These are phyloP conservation scores for Denticeps clupeoides DNA, from an alignment of 2,797 vertebrate genomes.

Conservation along the genomic window DNA sequence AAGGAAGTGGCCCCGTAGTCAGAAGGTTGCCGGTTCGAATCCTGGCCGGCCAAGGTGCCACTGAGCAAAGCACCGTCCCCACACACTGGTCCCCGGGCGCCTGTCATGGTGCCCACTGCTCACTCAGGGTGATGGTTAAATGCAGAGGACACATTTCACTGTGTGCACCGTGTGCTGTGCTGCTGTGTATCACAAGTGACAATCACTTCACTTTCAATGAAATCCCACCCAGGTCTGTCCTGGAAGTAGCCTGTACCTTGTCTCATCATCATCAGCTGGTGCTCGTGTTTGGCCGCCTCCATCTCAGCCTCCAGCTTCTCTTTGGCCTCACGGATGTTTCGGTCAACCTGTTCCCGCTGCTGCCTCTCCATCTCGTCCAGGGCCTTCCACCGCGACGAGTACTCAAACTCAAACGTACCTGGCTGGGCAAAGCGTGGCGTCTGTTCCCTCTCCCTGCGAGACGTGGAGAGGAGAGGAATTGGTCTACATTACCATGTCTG, in stretches of 20 bases:
- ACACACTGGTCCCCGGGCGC: no score
- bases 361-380: conserved; percentile 96
- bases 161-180: no score
- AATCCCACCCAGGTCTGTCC: no score
- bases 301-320: conserved; percentile 95
- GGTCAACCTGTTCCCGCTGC: conserved; percentile 86
- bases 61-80: no score
- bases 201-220: no score
- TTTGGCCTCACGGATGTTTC: conserved; percentile 89
- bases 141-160: no score
- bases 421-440: conserved; percentile 88
- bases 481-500: neutral
- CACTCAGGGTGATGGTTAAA: no score
- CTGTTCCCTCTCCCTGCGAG: conserved; percentile 79
- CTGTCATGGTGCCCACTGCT: no score
- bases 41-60: no score
- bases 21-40: no score
- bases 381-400: conserved; percentile 93
- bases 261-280: conserved; percentile 97
- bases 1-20: no score
- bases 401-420: conserved; percentile 97
- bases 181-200: no score
- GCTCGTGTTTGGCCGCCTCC: conserved; percentile 93
- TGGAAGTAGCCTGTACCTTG: conserved; percentile 76
- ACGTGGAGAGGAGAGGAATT: neutral